Base-by-base conservation (phyloP, 2,113 vertebrate genomes). In the Lepus timidus region DNA sequence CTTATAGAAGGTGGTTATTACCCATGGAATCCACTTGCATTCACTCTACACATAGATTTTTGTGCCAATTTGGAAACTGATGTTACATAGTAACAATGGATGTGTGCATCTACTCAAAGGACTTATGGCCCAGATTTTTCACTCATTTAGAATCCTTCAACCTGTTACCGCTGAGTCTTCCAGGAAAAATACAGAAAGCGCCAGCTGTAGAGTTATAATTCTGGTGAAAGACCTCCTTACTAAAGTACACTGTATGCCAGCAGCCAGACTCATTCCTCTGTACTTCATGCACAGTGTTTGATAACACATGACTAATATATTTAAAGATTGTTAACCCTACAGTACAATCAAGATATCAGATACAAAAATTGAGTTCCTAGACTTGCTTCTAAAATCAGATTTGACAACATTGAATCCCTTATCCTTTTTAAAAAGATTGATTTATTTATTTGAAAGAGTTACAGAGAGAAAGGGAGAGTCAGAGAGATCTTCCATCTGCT, bases 311-410 rank as follows among this genome's bases (percentile, higher is more conserved):
- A 16, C 2, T 67, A 29, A 36, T 70, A 55, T 80, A 22, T 67
- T n/a, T 74, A 94, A 87, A 68, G 25, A 84, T 73, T 29, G 25
- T 1, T 22, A 84, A 4, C 44, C 9, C 65, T 65, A 88, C 78
- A 62, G 73, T 91, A 61, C 79, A 88, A 55, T 16, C 44, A 83
- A 93, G 14, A 65, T 86, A 88, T 85, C 44, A 95, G 3, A 61
- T 36, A 44, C 0, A 75, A 67, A 68, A 58, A 58, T 58, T 93
- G 36, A 96, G 85, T 71, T 80, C 27, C 27, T 85, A 74, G 12
- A 7, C 82, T 70, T 13, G 33, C 25, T 83, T 71, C 65, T 61
- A 80, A 96, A 88, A 64, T 84, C 62, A 85, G 5, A 62, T 85
- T 93, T 79, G 25, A 83, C 14, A 94, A 31, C 11, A 65, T 31